Base-by-base conservation (phyloP, 2,888 invertebrate species). In the Odontothrips loti region DNA sequence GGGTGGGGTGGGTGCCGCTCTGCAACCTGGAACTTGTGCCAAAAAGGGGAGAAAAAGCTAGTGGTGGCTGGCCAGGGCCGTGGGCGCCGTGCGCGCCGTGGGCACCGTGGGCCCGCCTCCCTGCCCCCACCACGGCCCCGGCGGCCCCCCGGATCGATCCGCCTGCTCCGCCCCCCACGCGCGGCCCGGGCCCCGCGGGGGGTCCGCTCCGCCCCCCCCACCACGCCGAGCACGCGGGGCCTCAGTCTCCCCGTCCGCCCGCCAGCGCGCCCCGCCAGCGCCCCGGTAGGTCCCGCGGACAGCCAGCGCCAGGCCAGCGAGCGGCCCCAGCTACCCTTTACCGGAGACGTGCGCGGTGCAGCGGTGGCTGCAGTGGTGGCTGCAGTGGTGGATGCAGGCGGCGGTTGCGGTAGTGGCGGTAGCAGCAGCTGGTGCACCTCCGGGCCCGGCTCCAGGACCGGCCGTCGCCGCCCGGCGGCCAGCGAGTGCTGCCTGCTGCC, bases 21-120 rank as follows among this genome's bases (percentile, higher is more conserved):
- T 75, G 68, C 68, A 75, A 75, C 68, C 68, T 75, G 68, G 68
- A 27, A 75, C 68, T 58, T 58, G 68, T 75, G 68, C 68, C 68
- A 75, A 75, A 75, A 75, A 75, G 68, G 68, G 68, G 27, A 75
- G 68, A 75, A 75, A 75, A 75, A 75, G 23, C 23, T 20, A 11
- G 27, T 23, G 23, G 23, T 75, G 68, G 68, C 68, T 27, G 23
- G 68, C 11, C 68, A 27, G 68, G 68, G 68, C 68, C 68, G 8
- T 12, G 23, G 68, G 23, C 20, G 15, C 58, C 58, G 58, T 17
- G 58, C 58, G 58, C 58, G 58, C 58, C 58, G 58, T 17, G 58
- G 15, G 68, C 23, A 10, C 27, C 68, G 23, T 75, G 23, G 23
- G 68, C 68, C 68, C 27, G 23, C 68, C 23, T 27, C 68, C 23